phyloP scores from a whole-genome alignment of 2,797 vertebrate species.

The Pachyuromys duprasi region DNA sequence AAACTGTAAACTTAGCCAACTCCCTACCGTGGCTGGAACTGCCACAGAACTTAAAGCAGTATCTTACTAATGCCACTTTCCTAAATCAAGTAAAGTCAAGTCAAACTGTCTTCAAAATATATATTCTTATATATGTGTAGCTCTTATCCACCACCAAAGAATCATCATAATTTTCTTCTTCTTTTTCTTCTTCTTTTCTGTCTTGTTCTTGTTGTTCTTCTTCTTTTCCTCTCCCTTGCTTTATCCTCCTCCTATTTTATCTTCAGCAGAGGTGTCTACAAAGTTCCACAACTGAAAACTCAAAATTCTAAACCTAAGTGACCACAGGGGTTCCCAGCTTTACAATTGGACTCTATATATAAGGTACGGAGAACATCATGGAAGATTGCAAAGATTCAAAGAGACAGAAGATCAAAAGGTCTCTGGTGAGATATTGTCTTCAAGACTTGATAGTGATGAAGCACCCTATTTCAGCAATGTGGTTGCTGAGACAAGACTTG shows the following conservation, averaged over 20 bases:
- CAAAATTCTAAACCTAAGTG: background rate
- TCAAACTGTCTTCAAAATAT: background rate
- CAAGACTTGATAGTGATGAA: background rate
- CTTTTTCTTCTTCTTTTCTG: background rate
- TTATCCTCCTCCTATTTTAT: background rate
- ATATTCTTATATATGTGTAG: background rate
- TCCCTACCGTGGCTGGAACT: background rate
- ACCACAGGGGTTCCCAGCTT: background rate
- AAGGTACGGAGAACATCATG: background rate
- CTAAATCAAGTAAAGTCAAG: background rate
- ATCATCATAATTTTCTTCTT: background rate
- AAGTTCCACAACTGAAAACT: background rate
- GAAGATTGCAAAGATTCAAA: background rate
- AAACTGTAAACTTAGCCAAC: background rate
- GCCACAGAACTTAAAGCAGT: no score
- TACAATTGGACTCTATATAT: background rate
- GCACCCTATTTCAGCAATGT: background rate
- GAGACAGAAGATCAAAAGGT: background rate
- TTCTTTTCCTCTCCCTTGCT: background rate
- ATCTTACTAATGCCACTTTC: background rate
- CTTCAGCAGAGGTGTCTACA: background rate
- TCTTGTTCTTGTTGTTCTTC: background rate
- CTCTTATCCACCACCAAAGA: background rate
- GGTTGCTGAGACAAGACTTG: background rate
- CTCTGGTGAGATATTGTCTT: background rate